Base-by-base conservation (phyloP, 2,888 invertebrate species). In the Heteropelma amictum region DNA sequence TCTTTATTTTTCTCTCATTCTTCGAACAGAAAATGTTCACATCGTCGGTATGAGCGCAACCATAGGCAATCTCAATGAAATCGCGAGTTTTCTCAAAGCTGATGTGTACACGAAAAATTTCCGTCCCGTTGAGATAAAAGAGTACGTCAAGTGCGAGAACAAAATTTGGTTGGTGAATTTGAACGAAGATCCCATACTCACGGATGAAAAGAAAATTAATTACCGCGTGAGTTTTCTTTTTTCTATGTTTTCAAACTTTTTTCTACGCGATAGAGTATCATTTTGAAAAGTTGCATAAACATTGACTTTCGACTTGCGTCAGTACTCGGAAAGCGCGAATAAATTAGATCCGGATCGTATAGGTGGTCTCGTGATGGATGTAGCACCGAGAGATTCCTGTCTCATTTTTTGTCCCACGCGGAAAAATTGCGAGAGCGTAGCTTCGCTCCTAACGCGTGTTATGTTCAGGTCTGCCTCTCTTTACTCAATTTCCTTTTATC, bases 41-140 rank as follows among this genome's bases (percentile, higher is more conserved):
- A 94, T 99, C 70, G 93, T 99, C 14, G 98, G 97, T 19, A 98
- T 99, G 98, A 98, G 97, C 89, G 99, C 99, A 0, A 99, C 99
- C 0, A 95, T 99, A 81, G 97, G 96, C 70, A 98, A 99, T 90
- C 90, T 98, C 63, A 87, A 92, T 0, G 96, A 98, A 84, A 86
- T 99, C 45, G 93, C 95, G 0, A 84, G 88, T 63, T 99, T 98
- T 89, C 90, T 99, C 1, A 91, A 93, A 63, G 95, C 98, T 0
- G 94, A 95, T 58, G 91, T 96, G 10, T 98, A 95, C 88, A 92
- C 93, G 10, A 93, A 94, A 69, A 93, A 97, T 85, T 99, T 98
- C 90, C 92, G 98, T 42, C 98, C 98, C 0, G 95, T 98, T 1
- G 93, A 95, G 86, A 90, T 98, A 49, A 93, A 92, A 19, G 98